Percentiles rank a stretch among this genome's conserved stretches.
phyloP scores from a whole-genome alignment of 2,797 vertebrate genomes.

The Falco columbarius region DNA sequence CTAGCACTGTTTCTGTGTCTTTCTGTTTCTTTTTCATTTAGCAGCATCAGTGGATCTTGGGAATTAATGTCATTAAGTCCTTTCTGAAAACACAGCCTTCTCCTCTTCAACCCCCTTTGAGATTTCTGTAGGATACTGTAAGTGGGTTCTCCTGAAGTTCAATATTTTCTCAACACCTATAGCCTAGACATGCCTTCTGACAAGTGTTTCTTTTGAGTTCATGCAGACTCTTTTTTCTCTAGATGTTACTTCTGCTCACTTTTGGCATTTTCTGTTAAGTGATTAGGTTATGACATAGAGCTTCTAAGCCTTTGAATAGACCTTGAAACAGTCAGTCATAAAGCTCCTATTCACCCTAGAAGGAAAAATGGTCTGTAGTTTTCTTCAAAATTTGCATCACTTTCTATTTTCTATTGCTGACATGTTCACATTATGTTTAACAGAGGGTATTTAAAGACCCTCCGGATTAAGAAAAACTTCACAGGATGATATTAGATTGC shows the following conservation, averaged over 20 bases:
- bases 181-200: background rate
- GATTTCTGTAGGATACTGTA: background rate
- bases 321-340: background rate
- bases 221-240: background rate
- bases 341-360: background rate
- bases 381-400: background rate
- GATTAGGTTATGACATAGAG: rapidly evolving
- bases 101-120: background rate
- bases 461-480: background rate
- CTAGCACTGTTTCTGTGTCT: background rate
- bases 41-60: background rate
- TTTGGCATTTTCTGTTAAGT: background rate
- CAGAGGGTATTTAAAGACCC: background rate
- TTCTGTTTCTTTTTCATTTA: background rate
- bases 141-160: background rate
- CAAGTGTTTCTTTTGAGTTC: background rate
- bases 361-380: background rate
- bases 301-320: background rate
- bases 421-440: background rate
- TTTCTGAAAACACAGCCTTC: background rate
- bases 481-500: background rate
- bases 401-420: background rate
- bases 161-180: background rate
- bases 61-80: background rate
- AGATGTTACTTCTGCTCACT: background rate